Base-by-base conservation (phyloP, 2,113 vertebrate genomes). In the Crotalus helleri region DNA sequence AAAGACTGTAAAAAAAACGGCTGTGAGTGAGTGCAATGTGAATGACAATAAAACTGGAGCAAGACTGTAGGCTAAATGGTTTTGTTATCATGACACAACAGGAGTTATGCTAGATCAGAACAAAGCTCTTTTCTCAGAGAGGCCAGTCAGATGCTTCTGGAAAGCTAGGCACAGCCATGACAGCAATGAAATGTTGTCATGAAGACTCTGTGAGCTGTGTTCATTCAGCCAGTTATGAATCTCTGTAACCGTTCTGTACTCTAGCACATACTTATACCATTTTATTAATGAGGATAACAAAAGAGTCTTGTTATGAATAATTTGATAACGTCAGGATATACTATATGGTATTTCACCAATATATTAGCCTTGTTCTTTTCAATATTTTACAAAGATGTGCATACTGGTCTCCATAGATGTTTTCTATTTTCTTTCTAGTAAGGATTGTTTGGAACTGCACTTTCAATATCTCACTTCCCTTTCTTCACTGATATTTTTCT, bases 1-100 rank as follows among this genome's bases (percentile, higher is more conserved):
- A 94, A 55, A 24, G 87, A 74, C 13, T 81, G 23, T 90, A 92
- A n/a, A 81, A 92, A 92, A 94, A 89, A 4, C 13, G 5, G n/a
- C 85, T 15, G 1, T 59, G 92, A 93, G 93, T 21, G 94, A 92
- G 13, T 81, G 13, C 87, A 57, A 54, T 89, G 51, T 24, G 33
- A 81, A 81, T 74, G 39, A 87, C 92, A 92, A 74, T 92, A 89
- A 92, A 92, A 81, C 15, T 74, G 49, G 24, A 69, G 21, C 59
- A 11, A 15, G 61, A 88, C 46, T 87, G 54, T 19, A 88, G 5
- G 15, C 51, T 3, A 4, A n/a, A 93, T 85, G 2, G 11, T 49
- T 1, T 3, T 26, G 91, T 39, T 33, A 81, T 39, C n/a, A 39
- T 81, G n/a, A 81, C 69, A 33, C 1, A 39, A 74, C 69, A 74